Evolutionary conservation across 1,140 invertebrate species (phyloP).

Genomic region (Polyergus mexicanus): DNA sequence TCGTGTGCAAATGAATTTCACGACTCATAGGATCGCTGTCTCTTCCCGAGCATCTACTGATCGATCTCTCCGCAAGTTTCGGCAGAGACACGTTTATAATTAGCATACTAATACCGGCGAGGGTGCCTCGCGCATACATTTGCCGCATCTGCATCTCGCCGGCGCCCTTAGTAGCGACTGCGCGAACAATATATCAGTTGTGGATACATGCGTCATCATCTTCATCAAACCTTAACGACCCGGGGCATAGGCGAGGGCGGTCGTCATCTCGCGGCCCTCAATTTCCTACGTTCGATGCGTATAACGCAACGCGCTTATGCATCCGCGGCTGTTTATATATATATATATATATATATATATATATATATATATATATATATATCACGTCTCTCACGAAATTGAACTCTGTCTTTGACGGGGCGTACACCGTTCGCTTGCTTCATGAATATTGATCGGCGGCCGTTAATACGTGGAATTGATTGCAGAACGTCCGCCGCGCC

Average conservation of each 20-base stretch:
- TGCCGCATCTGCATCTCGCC: conserved; percentile 47
- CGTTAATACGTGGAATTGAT: conserved; percentile 80
- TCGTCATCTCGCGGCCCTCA: conserved; percentile 69
- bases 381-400: conserved; percentile 81
- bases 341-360: conserved; percentile 33
- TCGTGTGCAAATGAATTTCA: conserved; percentile 30
- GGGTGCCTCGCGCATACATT: conserved; percentile 57
- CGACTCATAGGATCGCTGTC: background rate
- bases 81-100: conserved; percentile 56
- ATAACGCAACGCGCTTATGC: conserved; percentile 16
- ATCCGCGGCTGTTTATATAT: background rate
- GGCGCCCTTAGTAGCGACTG: conserved; percentile 46
- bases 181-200: conserved; percentile 61
- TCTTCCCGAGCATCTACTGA: background rate
- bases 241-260: conserved; percentile 9
- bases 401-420: conserved; percentile 83
- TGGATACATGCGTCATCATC: conserved; percentile 67
- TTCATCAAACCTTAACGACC: conserved; percentile 66
- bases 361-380: conserved; percentile 54
- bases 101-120: conserved; percentile 66
- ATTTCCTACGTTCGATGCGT: conserved; percentile 78
- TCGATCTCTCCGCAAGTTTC: conserved; percentile 44
- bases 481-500: conserved; percentile 71
- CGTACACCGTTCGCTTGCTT: conserved; percentile 68
- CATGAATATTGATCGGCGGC: conserved; percentile 83